These are phyloP conservation scores for Rhogogaster chlorosoma DNA, from an alignment of 2,888 invertebrate species.

Conservation along the genomic window DNA sequence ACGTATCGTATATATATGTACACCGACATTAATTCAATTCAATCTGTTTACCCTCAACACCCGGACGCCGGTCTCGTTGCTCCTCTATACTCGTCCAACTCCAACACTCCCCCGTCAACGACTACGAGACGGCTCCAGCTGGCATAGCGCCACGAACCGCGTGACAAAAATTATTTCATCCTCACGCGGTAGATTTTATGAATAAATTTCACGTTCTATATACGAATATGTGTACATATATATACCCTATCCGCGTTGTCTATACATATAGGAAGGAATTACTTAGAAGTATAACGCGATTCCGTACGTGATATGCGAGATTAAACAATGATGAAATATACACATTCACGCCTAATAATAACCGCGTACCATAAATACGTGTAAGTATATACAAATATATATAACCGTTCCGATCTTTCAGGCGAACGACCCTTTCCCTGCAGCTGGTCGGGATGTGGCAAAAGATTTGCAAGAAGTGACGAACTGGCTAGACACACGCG, in stretches of 20 bases:
- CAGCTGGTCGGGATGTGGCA: constrained; percentile 82
- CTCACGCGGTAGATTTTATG: neutral
- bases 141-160: neutral
- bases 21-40: constrained; percentile 27
- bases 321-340: neutral
- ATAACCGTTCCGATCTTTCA: constrained; percentile 64
- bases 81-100: neutral
- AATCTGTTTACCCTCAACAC: constrained; percentile 35
- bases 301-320: neutral
- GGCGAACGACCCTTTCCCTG: constrained; percentile 84
- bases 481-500: constrained; percentile 83
- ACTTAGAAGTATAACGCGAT: neutral
- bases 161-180: constrained; percentile 31
- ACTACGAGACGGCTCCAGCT: neutral
- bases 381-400: neutral
- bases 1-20: neutral
- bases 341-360: neutral
- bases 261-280: neutral
- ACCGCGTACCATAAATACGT: neutral
- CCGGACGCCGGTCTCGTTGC: neutral
- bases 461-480: constrained; percentile 83
- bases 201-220: neutral
- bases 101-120: neutral
- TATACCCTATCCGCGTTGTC: too few relatives aligned
- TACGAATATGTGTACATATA: neutral